Conservation (phyloP, 2,113 vertebrate species). For the Apus apus region DNA sequence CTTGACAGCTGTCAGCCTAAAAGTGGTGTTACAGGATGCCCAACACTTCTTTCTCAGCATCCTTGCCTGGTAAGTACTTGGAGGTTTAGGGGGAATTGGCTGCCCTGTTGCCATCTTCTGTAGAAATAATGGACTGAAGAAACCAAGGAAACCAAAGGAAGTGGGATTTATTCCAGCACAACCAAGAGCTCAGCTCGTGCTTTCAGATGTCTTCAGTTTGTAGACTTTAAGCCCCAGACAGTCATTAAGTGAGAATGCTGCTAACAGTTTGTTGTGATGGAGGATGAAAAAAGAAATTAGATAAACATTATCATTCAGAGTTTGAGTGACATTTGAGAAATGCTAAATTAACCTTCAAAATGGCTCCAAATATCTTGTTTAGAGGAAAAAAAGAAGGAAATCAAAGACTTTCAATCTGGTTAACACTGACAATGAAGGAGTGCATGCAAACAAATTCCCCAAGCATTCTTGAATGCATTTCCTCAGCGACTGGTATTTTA, state of each 20-base stretch:
- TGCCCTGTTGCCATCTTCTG: neutral
- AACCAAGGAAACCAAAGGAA: neutral
- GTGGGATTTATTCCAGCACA: neutral
- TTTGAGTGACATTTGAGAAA: conserved; percentile 40
- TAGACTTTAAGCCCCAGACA: neutral
- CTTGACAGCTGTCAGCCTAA: neutral
- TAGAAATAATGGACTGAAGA: neutral
- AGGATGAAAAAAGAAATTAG: neutral
- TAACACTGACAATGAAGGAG: neutral
- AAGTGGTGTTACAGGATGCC: neutral
- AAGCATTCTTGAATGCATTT: neutral
- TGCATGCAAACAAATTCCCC: conserved; percentile 23
- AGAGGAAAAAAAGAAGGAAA: neutral
- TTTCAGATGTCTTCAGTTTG: neutral
- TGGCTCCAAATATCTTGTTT: conserved; percentile 20
- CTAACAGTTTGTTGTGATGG: neutral
- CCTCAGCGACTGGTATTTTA: neutral
- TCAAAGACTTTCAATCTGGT: neutral
- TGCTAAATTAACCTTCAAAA: conserved; percentile 36
- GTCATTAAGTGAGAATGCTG: neutral
- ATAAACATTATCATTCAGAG: neutral
- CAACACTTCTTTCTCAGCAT: neutral
- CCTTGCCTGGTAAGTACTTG: neutral
- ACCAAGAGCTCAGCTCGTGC: neutral
- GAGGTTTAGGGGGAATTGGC: neutral